phyloP scores from a whole-genome alignment of 2,113 vertebrate genomes.

The Apteryx owenii region DNA sequence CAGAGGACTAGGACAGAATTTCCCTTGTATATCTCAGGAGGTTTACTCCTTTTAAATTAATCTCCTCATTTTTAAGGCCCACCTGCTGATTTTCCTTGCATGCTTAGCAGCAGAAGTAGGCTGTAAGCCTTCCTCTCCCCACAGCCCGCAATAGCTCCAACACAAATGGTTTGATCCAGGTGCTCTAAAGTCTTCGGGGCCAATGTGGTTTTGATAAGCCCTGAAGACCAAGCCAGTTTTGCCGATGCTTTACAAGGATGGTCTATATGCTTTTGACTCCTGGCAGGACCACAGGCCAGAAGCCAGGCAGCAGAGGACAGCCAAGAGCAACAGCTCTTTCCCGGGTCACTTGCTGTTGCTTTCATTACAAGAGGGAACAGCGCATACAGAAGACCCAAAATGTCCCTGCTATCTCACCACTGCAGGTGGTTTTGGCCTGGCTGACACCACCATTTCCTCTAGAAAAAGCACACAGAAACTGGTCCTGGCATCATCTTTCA shows the following conservation, averaged over 20 bases:
- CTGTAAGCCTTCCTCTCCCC: not conserved
- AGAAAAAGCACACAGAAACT: not conserved
- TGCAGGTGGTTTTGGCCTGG: not conserved
- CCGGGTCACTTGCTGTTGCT: not conserved
- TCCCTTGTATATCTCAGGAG: fast-evolving
- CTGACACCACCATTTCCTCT: not conserved
- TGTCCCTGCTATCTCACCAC: not conserved
- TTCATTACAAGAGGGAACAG: not conserved
- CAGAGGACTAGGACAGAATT: not conserved
- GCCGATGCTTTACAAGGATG: not conserved
- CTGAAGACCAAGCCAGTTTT: not conserved
- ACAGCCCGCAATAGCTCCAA: not conserved
- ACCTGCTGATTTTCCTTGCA: not conserved
- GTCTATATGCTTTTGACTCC: not conserved
- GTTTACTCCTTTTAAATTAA: fast-evolving
- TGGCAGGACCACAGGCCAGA: not conserved
- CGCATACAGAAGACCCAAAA: not conserved
- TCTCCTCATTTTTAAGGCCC: not conserved
- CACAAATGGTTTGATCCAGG: not conserved
- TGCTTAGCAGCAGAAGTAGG: fast-evolving
- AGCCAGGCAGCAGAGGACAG: not conserved
- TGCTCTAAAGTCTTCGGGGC: not conserved
- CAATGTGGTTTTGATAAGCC: not conserved
- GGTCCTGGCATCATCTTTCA: not conserved
- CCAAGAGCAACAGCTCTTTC: not conserved